A percentile compares a stretch with the other conserved stretches of the same genome.
Conservation (phyloP, 53 echinoderm and acorn worm genomes). For the Crossaster papposus region DNA sequence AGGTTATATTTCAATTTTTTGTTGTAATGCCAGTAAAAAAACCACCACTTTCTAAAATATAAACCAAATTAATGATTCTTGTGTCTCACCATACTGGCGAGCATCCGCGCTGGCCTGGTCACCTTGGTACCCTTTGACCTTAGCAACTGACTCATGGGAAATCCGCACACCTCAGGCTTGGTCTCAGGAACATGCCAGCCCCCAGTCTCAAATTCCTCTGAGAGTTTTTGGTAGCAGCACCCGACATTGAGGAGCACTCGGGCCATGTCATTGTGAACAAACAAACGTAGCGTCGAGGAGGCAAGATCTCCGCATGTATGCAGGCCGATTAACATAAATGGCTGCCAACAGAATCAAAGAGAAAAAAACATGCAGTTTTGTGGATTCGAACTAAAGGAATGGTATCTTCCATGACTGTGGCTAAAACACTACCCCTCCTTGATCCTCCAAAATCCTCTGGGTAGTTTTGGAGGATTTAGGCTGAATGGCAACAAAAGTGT, state of each 20-base stretch:
- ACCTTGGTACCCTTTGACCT: constrained; percentile 65
- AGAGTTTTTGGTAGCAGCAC: constrained; percentile 86
- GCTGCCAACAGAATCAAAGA: constrained; percentile 40
- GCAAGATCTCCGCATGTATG: constrained; percentile 96
- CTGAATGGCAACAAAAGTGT: too few relatives aligned
- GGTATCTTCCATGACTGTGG: background rate
- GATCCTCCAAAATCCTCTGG: too few relatives aligned
- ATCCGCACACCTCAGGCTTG: constrained; percentile 68
- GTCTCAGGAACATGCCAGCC: constrained; percentile 57
- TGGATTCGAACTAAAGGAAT: background rate
- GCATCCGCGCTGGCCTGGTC: constrained; percentile 77
- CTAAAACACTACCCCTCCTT: too few relatives aligned
- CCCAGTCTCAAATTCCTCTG: constrained; percentile 87
- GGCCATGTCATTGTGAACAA: constrained; percentile 64
- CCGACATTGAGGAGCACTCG: constrained; percentile 74
- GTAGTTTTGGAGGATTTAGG: too few relatives aligned
- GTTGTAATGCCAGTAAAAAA: background rate
- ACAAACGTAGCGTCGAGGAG: constrained; percentile 79
- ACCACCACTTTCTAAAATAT: background rate
- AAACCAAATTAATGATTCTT: background rate
- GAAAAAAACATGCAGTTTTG: background rate
- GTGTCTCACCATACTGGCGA: constrained; percentile 81
- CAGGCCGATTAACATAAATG: constrained; percentile 82
- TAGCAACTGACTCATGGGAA: constrained; percentile 85
- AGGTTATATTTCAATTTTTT: background rate